These are phyloP conservation scores for Drosophila takahashii DNA, from an alignment of 1,140 invertebrate genomes.

Conservation along the genomic window DNA sequence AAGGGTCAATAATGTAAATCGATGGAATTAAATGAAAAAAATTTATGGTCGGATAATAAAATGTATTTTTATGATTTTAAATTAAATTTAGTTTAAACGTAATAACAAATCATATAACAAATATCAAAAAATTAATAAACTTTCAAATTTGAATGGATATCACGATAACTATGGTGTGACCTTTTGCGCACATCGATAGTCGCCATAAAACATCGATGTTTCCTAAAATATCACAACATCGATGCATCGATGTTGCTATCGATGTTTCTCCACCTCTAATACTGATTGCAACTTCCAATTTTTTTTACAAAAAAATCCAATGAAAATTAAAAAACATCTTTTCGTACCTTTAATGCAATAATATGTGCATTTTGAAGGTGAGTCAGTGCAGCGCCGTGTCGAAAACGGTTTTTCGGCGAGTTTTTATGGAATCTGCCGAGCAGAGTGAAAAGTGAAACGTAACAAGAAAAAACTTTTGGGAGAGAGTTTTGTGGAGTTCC, in stretches of 20 bases:
- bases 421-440: not conserved
- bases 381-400: constrained; percentile 35
- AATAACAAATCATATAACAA: no score
- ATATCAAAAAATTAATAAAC: no score
- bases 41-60: no score
- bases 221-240: not conserved
- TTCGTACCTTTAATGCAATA: constrained; percentile 79
- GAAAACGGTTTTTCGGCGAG: not conserved
- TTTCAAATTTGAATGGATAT: no score
- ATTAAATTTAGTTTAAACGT: no score
- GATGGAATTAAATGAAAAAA: no score
- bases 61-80: no score
- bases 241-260: not conserved
- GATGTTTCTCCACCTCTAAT: constrained; percentile 5
- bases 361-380: constrained; percentile 83
- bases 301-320: constrained; percentile 72
- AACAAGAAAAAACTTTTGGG: constrained; percentile 49
- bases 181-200: no score
- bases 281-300: constrained; percentile 52
- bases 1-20: no score
- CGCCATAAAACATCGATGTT: no score
- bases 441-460: constrained; percentile 76
- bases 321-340: constrained; percentile 74
- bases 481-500: constrained; percentile 40
- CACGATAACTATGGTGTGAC: no score